These are phyloP conservation scores for Emydocephalus ijimae DNA, from an alignment of 2,113 vertebrate species.

Conservation along the genomic window DNA sequence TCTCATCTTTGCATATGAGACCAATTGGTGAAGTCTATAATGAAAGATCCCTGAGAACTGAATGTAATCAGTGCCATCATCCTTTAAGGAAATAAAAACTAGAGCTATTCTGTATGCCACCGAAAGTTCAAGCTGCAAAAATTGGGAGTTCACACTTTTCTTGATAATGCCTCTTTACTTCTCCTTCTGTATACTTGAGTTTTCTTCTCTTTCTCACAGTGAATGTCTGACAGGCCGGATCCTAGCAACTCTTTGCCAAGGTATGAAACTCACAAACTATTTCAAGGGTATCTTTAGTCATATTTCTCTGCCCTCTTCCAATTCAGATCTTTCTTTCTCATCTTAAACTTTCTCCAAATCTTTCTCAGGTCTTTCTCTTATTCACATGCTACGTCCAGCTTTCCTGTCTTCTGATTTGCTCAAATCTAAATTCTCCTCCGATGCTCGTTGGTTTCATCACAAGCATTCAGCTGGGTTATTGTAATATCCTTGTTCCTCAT, in stretches of 20 bases:
- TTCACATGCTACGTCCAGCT: neutral
- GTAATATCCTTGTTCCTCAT: neutral
- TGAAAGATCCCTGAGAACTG: neutral
- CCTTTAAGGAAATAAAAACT: neutral
- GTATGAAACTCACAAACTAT: slow-evolving; percentile 40
- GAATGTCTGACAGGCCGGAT: slow-evolving; percentile 63
- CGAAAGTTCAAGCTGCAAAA: neutral
- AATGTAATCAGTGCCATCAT: neutral
- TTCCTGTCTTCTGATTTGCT: neutral
- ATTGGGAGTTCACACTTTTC: neutral
- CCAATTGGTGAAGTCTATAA: neutral
- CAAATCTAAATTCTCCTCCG: neutral
- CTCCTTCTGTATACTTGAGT: neutral
- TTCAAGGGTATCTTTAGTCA: neutral
- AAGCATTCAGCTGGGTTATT: neutral
- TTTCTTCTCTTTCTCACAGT: slow-evolving; percentile 31
- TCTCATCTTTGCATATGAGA: no score
- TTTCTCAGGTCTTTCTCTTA: neutral
- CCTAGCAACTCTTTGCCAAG: slow-evolving; percentile 64
- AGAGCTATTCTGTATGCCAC: neutral
- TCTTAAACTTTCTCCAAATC: neutral
- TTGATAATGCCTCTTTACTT: neutral
- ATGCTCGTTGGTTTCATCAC: neutral
- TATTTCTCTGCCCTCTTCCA: neutral
- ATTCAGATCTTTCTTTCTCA: neutral